These are phyloP conservation scores for Notolabrus celidotus DNA, from an alignment of 2,797 vertebrate species.

Conservation along the genomic window DNA sequence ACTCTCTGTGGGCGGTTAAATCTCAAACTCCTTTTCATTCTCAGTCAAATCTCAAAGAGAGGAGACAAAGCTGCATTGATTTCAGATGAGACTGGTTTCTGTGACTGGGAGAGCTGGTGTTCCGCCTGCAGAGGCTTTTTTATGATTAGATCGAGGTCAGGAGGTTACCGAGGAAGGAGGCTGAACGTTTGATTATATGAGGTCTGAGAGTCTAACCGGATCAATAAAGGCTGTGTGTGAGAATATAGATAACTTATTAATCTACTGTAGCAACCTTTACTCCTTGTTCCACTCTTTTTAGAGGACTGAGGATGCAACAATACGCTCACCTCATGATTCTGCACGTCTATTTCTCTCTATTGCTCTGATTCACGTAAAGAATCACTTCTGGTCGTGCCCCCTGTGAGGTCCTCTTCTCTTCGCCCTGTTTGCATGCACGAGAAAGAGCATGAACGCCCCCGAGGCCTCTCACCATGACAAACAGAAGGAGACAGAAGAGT, in stretches of 20 bases:
- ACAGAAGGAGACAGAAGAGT: no score
- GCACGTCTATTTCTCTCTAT: no score
- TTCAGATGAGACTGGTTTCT: conserved; percentile 14
- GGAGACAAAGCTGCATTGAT: conserved; percentile 19
- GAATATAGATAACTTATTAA: background rate
- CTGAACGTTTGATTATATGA: background rate
- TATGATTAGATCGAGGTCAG: conserved; percentile 19
- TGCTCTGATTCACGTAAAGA: no score
- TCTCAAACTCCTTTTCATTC: conserved; percentile 25
- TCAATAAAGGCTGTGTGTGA: conserved; percentile 12
- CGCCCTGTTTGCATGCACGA: no score
- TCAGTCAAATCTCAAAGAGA: background rate
- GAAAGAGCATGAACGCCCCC: no score
- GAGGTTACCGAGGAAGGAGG: conserved; percentile 1
- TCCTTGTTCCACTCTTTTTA: no score
- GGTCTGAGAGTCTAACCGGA: background rate
- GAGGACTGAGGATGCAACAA: background rate
- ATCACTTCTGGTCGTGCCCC: no score
- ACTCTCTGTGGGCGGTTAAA: conserved; percentile 14
- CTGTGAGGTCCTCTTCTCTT: no score
- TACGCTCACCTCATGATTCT: no score
- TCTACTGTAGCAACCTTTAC: background rate
- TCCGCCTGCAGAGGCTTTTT: background rate
- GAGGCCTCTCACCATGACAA: no score
- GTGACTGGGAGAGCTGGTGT: background rate